phyloP scores from a whole-genome alignment of 2,797 vertebrate species.

The Oryzias sinensis region DNA sequence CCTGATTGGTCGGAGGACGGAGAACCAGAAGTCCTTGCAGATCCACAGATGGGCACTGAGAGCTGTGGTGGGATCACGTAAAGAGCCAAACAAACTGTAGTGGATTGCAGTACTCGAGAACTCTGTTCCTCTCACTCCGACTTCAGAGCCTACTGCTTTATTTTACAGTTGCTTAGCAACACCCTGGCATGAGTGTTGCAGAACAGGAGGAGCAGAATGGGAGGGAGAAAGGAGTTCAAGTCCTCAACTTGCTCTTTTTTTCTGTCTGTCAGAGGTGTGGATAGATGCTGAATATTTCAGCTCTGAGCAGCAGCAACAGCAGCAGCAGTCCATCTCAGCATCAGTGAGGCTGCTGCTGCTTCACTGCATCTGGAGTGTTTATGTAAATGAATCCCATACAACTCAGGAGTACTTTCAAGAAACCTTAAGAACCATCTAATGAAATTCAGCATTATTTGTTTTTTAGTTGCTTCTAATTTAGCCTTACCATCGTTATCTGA shows the following conservation, averaged over 20 bases:
- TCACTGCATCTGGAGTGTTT: no score
- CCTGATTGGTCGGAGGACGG: slow-evolving; percentile 58
- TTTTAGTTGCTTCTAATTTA: no score
- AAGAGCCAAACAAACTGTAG: slow-evolving; percentile 65
- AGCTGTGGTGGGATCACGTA: slow-evolving; percentile 63
- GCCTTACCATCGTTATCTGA: no score
- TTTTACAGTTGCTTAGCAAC: slow-evolving; percentile 86
- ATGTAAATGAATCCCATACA: no score
- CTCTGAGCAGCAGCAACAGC: slow-evolving; percentile 35
- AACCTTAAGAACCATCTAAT: no score
- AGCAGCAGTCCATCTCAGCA: slow-evolving; percentile 15
- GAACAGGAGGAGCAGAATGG: slow-evolving; percentile 57
- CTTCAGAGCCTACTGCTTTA: slow-evolving; percentile 74
- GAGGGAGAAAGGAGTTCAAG: slow-evolving; percentile 72
- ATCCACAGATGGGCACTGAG: slow-evolving; percentile 66
- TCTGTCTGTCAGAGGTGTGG: slow-evolving; percentile 44
- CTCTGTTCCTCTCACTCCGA: slow-evolving; percentile 51
- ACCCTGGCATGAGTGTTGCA: slow-evolving; percentile 56
- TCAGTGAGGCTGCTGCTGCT: no score
- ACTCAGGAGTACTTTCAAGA: no score
- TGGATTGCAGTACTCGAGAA: slow-evolving; percentile 68
- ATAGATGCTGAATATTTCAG: slow-evolving; percentile 66
- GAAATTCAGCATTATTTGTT: no score
- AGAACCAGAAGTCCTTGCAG: slow-evolving; percentile 61
- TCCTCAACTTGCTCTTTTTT: slow-evolving; percentile 44